A percentile compares a stretch with the other conserved stretches of the same genome.
phyloP scores from a whole-genome alignment of 2,113 vertebrate species.

The Naja naja region DNA sequence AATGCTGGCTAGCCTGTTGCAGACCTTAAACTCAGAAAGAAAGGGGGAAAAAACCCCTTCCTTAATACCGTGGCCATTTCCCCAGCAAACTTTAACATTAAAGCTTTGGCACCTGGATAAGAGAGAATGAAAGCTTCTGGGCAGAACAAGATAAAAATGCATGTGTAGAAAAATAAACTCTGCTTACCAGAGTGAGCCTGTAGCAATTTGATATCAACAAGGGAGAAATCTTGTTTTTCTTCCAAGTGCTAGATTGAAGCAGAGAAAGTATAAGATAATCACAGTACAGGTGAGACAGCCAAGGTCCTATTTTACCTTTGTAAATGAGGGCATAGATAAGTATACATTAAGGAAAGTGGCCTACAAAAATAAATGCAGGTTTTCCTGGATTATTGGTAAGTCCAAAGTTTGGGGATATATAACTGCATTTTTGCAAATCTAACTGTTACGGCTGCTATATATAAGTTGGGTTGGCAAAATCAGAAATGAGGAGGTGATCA shows the following conservation, averaged over 20 bases:
- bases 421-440: too few relatives aligned
- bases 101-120: neutral
- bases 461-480: too few relatives aligned
- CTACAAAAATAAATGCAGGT: neutral
- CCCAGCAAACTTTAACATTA: neutral
- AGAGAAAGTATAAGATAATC: neutral
- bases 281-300: neutral
- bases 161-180: neutral
- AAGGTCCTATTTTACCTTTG: neutral
- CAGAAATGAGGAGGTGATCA: too few relatives aligned
- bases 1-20: neutral
- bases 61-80: neutral
- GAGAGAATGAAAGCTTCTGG: neutral
- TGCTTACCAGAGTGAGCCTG: neutral
- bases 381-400: neutral
- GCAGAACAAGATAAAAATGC: constrained; percentile 7
- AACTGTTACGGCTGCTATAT: too few relatives aligned
- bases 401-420: neutral
- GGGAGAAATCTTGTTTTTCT: neutral
- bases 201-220: constrained; percentile 7
- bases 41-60: neutral
- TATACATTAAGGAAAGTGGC: neutral
- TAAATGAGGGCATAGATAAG: neutral
- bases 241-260: neutral
- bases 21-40: neutral